Percentiles rank a stretch among this genome's conserved stretches.
These are phyloP conservation scores for Bellardia bayeri DNA, from an alignment of 2,888 invertebrate species.

Conservation along the genomic window DNA sequence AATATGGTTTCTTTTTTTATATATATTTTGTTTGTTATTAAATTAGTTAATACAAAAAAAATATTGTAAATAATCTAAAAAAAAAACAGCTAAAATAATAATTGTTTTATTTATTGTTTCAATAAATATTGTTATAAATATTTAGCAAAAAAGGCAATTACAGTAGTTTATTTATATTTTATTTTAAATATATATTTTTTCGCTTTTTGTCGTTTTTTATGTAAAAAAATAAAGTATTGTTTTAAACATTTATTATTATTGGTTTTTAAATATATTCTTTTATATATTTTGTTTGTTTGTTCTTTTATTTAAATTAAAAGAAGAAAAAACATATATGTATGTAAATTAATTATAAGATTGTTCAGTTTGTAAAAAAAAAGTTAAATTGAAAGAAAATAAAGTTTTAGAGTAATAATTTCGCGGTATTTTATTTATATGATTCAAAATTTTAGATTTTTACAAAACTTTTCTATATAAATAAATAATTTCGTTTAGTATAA, in stretches of 20 bases:
- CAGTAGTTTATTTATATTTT: constrained; percentile 38
- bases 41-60: constrained; percentile 36
- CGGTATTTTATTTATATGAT: no score
- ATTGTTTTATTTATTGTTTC: constrained; percentile 46
- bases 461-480: no score
- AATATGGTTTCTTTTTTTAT: constrained; percentile 8
- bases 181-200: constrained; percentile 37
- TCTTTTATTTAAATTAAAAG: constrained; percentile 36
- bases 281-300: constrained; percentile 14
- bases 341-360: constrained; percentile 16
- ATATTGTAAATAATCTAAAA: constrained; percentile 65
- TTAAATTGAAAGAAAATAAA: no score
- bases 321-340: constrained; percentile 42
- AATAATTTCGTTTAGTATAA: no score
- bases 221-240: constrained; percentile 71
- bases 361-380: constrained; percentile 5
- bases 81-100: constrained; percentile 60
- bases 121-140: constrained; percentile 46
- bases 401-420: no score
- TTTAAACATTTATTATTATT: constrained; percentile 53
- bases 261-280: constrained; percentile 27
- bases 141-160: constrained; percentile 70
- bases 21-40: not conserved
- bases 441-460: no score
- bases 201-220: constrained; percentile 42